Percentiles rank a stretch among this genome's conserved stretches.
phyloP scores from a whole-genome alignment of 2,797 vertebrate species.

The Sebastes elongatus region DNA sequence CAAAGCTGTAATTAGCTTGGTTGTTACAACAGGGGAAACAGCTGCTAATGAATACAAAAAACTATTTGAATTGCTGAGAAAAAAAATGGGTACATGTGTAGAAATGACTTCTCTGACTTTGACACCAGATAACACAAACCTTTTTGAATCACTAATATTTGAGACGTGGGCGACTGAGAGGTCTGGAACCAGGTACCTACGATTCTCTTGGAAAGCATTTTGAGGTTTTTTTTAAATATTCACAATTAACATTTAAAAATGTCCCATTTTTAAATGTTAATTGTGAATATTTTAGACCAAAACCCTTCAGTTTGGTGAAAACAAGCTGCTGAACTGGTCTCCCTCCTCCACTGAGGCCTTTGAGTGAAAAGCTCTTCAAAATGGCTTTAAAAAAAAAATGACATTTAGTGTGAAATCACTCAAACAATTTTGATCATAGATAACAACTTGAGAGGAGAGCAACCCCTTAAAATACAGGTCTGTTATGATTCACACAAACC shows the following conservation, averaged over 20 bases:
- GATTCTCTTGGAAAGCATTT: neutral
- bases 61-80: neutral
- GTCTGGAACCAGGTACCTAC: neutral
- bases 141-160: neutral
- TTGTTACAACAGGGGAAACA: neutral
- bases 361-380: conserved; percentile 61
- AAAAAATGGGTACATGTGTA: neutral
- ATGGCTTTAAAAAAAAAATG: conserved; percentile 11
- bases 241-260: neutral
- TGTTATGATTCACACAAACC: neutral
- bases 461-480: conserved; percentile 23
- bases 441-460: conserved; percentile 35
- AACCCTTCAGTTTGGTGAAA: conserved; percentile 45
- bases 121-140: neutral
- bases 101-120: neutral
- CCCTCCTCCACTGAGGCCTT: conserved; percentile 8
- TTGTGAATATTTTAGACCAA: conserved; percentile 29
- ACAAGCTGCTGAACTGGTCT: conserved; percentile 24
- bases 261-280: conserved; percentile 37
- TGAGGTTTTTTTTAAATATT: neutral
- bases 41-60: neutral
- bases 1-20: neutral
- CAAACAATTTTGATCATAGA: conserved; percentile 44
- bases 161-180: neutral
- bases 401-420: conserved; percentile 58